These are phyloP conservation scores for Caenorhabditis virilis DNA, from an alignment of 2,888 invertebrate species.

Conservation along the genomic window DNA sequence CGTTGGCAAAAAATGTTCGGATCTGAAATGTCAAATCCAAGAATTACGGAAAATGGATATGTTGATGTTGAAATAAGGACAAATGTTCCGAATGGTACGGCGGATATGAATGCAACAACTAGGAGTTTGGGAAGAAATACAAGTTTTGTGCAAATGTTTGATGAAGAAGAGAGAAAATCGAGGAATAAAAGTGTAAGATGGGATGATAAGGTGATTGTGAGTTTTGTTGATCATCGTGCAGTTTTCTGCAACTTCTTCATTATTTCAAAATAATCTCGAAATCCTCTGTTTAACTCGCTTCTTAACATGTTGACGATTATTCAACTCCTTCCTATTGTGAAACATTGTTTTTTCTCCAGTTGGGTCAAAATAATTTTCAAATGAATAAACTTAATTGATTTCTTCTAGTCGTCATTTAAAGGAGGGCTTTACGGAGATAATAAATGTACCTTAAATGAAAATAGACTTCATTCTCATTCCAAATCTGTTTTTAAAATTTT, in stretches of 20 bases:
- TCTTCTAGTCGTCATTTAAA: no score
- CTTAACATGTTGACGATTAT: not conserved
- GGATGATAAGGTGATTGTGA: constrained; percentile 26
- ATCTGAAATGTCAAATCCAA: constrained; percentile 8
- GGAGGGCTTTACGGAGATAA: no score
- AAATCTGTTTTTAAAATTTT: no score
- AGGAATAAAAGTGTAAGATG: constrained; percentile 31
- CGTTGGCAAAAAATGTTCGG: constrained; percentile 31
- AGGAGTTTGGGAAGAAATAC: not conserved
- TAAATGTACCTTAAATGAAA: no score
- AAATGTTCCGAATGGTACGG: constrained; percentile 10
- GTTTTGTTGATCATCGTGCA: no score
- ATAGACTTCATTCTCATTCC: no score
- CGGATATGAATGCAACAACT: constrained; percentile 9
- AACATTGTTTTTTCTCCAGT: not conserved
- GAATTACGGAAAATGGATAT: constrained; percentile 11
- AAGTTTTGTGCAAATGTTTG: constrained; percentile 28
- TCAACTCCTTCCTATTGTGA: not conserved
- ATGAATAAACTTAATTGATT: no score
- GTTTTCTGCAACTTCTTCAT: no score
- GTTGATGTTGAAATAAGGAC: constrained; percentile 24
- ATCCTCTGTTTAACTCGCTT: no score
- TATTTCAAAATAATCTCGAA: no score
- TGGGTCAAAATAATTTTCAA: not conserved
- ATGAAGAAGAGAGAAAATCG: constrained; percentile 22